phyloP scores from a whole-genome alignment of 2,113 vertebrate genomes.

The Oxyruncus cristatus region DNA sequence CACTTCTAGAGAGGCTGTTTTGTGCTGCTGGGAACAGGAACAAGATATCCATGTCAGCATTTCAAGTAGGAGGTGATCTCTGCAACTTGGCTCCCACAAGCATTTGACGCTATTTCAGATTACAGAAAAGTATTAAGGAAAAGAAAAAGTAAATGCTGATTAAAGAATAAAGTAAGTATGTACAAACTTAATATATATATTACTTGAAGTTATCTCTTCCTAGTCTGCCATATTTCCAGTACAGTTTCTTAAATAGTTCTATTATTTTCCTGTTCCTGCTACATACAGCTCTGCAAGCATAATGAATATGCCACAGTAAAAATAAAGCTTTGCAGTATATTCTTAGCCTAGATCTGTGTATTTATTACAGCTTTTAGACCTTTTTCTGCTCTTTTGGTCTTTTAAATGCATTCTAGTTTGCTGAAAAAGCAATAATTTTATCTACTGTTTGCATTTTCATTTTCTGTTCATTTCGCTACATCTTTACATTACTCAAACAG shows the following conservation, averaged over 20 bases:
- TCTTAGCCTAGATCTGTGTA: neutral
- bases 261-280: neutral
- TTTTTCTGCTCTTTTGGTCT: neutral
- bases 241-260: neutral
- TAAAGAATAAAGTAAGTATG: neutral
- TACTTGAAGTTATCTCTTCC: neutral
- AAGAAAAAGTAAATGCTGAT: neutral
- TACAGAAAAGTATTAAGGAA: neutral
- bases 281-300: neutral
- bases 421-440: neutral
- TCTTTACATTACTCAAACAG: neutral
- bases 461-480: neutral
- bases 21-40: neutral
- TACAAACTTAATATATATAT: neutral
- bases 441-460: neutral
- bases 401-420: neutral
- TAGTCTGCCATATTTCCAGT: neutral
- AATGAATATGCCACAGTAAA: neutral
- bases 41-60: neutral
- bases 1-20: neutral
- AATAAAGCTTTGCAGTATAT: neutral
- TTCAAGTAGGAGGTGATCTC: neutral
- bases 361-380: neutral
- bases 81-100: neutral
- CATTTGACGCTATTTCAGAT: neutral